Percentiles rank a stretch among this genome's conserved stretches.
These are phyloP conservation scores for Phylloscopus trochiloides DNA, from an alignment of 2,113 vertebrate species.

Conservation along the genomic window DNA sequence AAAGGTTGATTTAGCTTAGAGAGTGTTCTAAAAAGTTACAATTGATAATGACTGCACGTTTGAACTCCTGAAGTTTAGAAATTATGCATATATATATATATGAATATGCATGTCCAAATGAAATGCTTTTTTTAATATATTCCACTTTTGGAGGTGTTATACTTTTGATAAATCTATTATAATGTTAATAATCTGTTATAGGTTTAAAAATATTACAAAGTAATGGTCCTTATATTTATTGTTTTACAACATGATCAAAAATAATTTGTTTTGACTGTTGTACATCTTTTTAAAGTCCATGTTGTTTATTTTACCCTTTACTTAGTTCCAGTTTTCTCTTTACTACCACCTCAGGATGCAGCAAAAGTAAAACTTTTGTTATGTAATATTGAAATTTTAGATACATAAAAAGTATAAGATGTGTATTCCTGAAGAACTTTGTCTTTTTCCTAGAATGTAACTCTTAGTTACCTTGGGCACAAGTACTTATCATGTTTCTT, in stretches of 20 bases:
- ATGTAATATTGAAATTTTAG: neutral
- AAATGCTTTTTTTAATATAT: fast-evolving
- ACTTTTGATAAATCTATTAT: neutral
- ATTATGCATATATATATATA: neutral
- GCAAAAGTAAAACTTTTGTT: neutral
- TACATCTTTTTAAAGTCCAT: neutral
- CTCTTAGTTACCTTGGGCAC: neutral
- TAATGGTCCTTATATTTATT: neutral
- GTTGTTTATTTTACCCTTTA: neutral
- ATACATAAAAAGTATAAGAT: neutral
- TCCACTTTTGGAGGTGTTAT: neutral
- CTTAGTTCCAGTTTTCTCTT: neutral
- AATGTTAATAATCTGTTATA: neutral
- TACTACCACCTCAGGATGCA: neutral
- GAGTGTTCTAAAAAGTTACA: neutral
- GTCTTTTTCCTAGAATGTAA: neutral
- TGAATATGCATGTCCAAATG: neutral
- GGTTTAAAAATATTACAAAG: neutral
- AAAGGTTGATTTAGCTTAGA: neutral
- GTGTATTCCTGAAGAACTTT: neutral
- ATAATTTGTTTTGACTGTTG: neutral
- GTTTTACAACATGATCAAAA: neutral
- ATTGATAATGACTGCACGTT: neutral
- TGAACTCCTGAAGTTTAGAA: neutral
- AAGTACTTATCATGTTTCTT: neutral